Evolutionary conservation across 2,113 vertebrate species (phyloP), one percentile per base, ranked within the genome.

Genomic region (Syngnathus typhle): DNA sequence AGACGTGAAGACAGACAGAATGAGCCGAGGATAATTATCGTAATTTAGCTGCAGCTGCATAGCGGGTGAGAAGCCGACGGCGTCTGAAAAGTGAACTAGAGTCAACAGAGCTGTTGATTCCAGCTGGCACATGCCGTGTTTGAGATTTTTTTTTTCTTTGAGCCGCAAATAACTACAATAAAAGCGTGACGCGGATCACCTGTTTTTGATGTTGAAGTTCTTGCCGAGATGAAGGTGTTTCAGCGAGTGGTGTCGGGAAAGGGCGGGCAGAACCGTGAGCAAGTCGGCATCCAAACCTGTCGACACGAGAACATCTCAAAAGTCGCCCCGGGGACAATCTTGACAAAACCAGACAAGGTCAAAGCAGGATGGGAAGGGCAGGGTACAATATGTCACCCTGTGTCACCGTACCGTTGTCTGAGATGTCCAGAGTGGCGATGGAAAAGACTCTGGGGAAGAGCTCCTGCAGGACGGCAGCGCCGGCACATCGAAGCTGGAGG

Each of bases 141-240:
- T 9, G 0, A 0, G 12, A 5, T 7, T 6, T 27, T 16, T 62
- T 21, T 41, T n/a, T 61, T 49, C 19, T 51, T 52, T 38, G 47
- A 51, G 38, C 55, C 3, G 36, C 44, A 51, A 43, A 77, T 44
- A 67, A 71, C 7, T 47, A 67, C 65, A 65, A 68, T n/a, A 49
- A 67, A 76, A 69, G 1, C 63, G 61, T 37, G 51, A 60, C 81
- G 37, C 32, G 36, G 86, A 84, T 79, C 80, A 95, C 94, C 93
- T 93, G 89, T 89, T 91, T 88, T 94, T 94, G 88, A 94, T 92
- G 66, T 92, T 93, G 85, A 94, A 94, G 83, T 95, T 95, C 80
- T 93, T 94, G 72, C 94, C 94, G 65, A 95, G 81, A 72, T 91
- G 88, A 54, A 95, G 91, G 77, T 94, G 92, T 82, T 89, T 93